Conservation (phyloP, 2,113 vertebrate genomes). For the Cromileptes altivelis region DNA sequence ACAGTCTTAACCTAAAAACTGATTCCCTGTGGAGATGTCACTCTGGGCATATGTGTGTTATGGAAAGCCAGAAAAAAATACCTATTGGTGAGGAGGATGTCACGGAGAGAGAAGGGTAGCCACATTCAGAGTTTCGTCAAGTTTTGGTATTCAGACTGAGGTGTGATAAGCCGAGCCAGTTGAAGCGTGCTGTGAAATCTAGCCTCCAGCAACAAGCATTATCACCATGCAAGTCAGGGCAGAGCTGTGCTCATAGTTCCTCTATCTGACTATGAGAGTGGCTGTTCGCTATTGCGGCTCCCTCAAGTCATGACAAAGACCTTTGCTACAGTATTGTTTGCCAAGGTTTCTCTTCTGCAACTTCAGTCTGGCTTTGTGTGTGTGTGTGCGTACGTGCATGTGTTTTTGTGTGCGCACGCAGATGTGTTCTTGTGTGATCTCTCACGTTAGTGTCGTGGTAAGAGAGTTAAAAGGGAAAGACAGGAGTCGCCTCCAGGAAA, state of each 20-base stretch:
- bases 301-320: conserved; percentile 72
- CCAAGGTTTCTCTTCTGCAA: conserved; percentile 57
- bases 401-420: background rate
- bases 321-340: conserved; percentile 52
- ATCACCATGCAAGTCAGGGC: conserved; percentile 81
- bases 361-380: background rate
- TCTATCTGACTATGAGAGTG: conserved; percentile 48
- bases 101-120: conserved; percentile 14
- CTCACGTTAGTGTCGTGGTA: conserved; percentile 12
- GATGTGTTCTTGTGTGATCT: conserved; percentile 15
- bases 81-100: background rate
- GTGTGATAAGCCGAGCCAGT: conserved; percentile 76
- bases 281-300: conserved; percentile 47
- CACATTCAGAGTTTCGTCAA: conserved; percentile 45
- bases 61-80: background rate
- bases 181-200: conserved; percentile 76
- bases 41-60: conserved; percentile 23
- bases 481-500: conserved; percentile 24
- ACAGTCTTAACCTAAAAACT: conserved; percentile 5
- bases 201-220: conserved; percentile 74
- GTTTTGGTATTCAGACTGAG: conserved; percentile 72
- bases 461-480: conserved; percentile 18
- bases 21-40: conserved; percentile 1
- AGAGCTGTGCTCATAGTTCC: conserved; percentile 67
- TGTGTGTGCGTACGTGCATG: background rate